These are phyloP conservation scores for Terebella lapidaria DNA, from an alignment of 2,888 invertebrate species.

Conservation along the genomic window DNA sequence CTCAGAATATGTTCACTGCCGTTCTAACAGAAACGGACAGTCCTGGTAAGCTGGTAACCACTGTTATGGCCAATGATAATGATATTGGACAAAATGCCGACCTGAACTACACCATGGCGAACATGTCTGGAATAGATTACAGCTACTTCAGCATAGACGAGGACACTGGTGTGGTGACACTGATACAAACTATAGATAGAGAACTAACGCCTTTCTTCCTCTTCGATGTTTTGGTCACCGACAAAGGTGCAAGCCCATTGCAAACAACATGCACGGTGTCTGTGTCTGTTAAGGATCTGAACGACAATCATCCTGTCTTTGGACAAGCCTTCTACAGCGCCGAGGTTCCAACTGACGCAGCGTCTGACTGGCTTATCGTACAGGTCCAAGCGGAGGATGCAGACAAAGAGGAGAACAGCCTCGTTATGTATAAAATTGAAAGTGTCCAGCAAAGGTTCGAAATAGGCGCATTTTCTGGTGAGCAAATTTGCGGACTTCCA, in stretches of 20 bases:
- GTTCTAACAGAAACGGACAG: not conserved
- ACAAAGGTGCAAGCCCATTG: conserved; percentile 29
- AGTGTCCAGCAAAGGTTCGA: conserved; percentile 10
- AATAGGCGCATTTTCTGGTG: conserved; percentile 6
- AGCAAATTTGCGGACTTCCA: too few relatives aligned
- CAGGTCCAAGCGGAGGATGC: conserved; percentile 32
- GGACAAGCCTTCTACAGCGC: not conserved
- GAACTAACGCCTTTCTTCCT: conserved; percentile 27
- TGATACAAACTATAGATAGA: conserved; percentile 29
- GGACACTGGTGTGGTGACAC: conserved; percentile 25
- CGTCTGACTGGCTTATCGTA: not conserved
- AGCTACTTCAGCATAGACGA: conserved; percentile 22
- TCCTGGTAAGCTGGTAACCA: not conserved
- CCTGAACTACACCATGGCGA: conserved; percentile 24
- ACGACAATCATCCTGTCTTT: conserved; percentile 12
- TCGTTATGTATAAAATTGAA: conserved; percentile 26
- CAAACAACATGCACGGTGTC: conserved; percentile 28
- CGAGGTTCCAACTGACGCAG: conserved; percentile 3
- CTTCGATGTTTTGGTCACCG: conserved; percentile 29
- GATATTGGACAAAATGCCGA: conserved; percentile 32
- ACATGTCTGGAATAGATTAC: not conserved
- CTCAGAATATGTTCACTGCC: not conserved
- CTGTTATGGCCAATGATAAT: conserved; percentile 30
- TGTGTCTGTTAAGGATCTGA: conserved; percentile 3
- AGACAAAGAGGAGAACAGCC: conserved; percentile 32